Evolutionary conservation across 2,888 invertebrate species (phyloP).

Genomic region (Petrolisthes cinctipes): DNA sequence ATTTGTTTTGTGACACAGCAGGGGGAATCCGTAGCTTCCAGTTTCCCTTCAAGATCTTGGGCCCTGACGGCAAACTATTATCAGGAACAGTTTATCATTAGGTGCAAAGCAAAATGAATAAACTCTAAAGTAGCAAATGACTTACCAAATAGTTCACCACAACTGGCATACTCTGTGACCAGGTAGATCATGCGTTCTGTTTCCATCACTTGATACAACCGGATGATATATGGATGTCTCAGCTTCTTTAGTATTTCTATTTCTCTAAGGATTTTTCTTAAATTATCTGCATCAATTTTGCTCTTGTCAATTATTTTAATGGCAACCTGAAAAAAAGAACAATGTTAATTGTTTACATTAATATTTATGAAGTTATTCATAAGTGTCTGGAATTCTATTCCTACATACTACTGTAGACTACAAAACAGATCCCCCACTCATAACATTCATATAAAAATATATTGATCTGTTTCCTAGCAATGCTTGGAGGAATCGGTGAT

Average conservation of each 20-base stretch:
- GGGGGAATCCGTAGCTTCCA: background rate
- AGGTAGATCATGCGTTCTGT: slow-evolving; percentile 98
- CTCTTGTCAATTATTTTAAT: slow-evolving; percentile 97
- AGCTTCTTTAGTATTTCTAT: slow-evolving; percentile 97
- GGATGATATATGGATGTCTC: slow-evolving; percentile 97
- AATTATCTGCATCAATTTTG: slow-evolving; percentile 88
- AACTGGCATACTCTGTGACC: slow-evolving; percentile 96
- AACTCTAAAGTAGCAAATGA: slow-evolving; percentile 29
- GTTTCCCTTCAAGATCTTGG: background rate
- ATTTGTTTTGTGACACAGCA: no score
- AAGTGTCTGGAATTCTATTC: no score
- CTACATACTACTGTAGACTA: background rate
- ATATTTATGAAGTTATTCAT: no score
- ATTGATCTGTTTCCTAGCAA: no score
- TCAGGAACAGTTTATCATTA: background rate
- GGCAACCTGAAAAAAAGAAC: slow-evolving; percentile 79
- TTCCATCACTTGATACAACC: slow-evolving; percentile 98
- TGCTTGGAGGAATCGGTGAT: no score
- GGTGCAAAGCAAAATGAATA: background rate
- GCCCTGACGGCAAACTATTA: background rate
- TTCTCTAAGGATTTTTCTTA: slow-evolving; percentile 95
- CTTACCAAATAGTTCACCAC: slow-evolving; percentile 98
- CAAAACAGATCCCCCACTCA: no score
- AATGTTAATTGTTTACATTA: no score
- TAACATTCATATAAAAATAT: no score